Conservation (phyloP, 2,797 vertebrate species). For the Hyperoplus lanceolatus region DNA sequence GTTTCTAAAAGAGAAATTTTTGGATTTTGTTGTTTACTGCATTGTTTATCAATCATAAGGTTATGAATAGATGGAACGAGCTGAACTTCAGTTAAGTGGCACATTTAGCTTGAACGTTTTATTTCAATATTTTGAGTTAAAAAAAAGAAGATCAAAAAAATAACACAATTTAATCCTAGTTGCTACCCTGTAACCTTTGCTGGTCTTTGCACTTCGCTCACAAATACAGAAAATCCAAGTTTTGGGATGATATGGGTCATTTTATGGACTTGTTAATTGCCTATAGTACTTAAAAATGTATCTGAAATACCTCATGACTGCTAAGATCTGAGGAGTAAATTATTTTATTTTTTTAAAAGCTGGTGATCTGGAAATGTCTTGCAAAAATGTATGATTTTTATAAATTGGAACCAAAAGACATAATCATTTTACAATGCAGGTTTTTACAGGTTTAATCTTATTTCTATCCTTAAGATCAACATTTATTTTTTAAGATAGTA, state of each 20-base stretch:
- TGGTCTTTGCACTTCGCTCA: background rate
- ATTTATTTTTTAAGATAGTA: background rate
- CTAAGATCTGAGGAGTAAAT: background rate
- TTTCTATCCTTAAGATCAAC: background rate
- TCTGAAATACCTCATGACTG: background rate
- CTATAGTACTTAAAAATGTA: background rate
- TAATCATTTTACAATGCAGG: background rate
- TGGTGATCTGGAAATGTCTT: background rate
- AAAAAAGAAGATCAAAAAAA: too few relatives aligned
- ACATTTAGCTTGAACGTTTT: background rate
- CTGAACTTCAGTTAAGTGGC: background rate
- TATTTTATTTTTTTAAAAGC: background rate
- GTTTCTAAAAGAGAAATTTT: background rate
- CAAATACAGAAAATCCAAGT: background rate
- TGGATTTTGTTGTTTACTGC: background rate
- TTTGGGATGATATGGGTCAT: background rate
- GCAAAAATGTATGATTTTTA: background rate
- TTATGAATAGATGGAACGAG: conserved; percentile 1
- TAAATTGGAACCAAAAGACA: background rate
- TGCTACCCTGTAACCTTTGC: background rate
- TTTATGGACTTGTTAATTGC: background rate
- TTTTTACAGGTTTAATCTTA: background rate
- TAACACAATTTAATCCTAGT: background rate
- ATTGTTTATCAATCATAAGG: background rate
- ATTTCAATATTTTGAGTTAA: background rate